phyloP scores from a whole-genome alignment of 2,113 vertebrate species.

The Podocnemis expansa region DNA sequence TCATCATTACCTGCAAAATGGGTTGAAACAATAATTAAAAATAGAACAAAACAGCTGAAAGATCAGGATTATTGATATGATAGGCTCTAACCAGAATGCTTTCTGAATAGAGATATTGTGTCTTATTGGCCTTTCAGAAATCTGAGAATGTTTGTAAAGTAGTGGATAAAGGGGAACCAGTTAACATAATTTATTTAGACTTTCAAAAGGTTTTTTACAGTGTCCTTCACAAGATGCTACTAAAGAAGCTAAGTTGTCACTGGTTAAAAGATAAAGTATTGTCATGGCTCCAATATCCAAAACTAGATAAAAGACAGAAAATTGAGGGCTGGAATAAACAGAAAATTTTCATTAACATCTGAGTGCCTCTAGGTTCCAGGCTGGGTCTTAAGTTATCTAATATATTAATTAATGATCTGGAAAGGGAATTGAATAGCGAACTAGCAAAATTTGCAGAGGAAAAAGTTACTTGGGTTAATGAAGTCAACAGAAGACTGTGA shows the following conservation, averaged over 20 bases:
- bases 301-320: not conserved
- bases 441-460: not conserved
- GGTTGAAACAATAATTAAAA: not conserved
- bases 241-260: not conserved
- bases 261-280: not conserved
- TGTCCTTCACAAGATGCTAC: not conserved
- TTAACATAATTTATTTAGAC: not conserved
- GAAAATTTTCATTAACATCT: not conserved
- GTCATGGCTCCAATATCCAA: not conserved
- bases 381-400: not conserved
- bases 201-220: not conserved
- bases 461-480: not conserved
- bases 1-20: not conserved
- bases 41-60: not conserved
- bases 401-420: not conserved
- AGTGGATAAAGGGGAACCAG: not conserved
- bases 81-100: not conserved
- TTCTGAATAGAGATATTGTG: not conserved
- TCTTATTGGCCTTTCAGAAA: not conserved
- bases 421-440: not conserved
- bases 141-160: not conserved
- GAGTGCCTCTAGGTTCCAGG: not conserved
- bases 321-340: not conserved
- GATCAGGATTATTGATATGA: not conserved
- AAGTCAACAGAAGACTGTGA: not conserved